These are phyloP conservation scores for Idris sp. DNA, from an alignment of 1,140 invertebrate genomes.

Conservation along the genomic window DNA sequence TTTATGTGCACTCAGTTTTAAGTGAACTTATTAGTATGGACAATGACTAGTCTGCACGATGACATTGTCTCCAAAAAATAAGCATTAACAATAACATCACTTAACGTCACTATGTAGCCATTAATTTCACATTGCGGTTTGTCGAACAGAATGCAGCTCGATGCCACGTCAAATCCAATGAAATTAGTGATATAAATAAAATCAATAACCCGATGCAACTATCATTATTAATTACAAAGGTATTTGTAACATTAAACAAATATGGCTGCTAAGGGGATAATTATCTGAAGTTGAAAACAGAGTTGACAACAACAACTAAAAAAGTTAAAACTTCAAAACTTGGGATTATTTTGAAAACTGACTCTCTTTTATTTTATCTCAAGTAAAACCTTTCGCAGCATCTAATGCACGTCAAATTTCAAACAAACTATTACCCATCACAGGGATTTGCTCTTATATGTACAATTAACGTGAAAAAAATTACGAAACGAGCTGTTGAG, in stretches of 20 bases:
- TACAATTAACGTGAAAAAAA: slow-evolving; percentile 49
- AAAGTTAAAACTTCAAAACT: no score
- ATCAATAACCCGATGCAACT: slow-evolving; percentile 18
- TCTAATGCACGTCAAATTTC: slow-evolving; percentile 67
- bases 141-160: no score
- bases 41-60: no score
- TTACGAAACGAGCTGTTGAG: slow-evolving; percentile 35
- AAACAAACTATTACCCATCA: slow-evolving; percentile 69
- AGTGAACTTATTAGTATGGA: no score
- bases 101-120: no score
- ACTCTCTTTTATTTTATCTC: slow-evolving; percentile 47
- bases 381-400: slow-evolving; percentile 59
- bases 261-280: slow-evolving; percentile 10
- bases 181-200: slow-evolving; percentile 20
- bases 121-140: no score
- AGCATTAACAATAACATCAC: no score
- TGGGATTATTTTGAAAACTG: slow-evolving; percentile 43
- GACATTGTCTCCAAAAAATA: no score
- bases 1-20: no score
- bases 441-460: slow-evolving; percentile 20
- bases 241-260: slow-evolving; percentile 40
- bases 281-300: slow-evolving; percentile 24
- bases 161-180: slow-evolving; percentile 27
- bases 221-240: slow-evolving; percentile 43
- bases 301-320: no score